Base-by-base conservation (phyloP, 2,888 invertebrate species). In the Agriopis aurantiaria region DNA sequence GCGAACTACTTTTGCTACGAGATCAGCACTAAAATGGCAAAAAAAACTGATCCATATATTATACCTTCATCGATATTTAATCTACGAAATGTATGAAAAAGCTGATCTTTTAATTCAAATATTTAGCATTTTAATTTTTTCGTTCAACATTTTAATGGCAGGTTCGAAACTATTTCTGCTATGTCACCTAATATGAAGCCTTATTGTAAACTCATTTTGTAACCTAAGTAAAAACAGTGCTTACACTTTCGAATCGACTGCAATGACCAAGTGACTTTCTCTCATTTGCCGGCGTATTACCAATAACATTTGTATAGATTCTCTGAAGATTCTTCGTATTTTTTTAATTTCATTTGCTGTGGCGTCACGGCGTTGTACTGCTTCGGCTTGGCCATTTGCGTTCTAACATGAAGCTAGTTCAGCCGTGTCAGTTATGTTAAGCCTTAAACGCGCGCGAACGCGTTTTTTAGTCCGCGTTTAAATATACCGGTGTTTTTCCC, bases 211-310 rank as follows among this genome's bases (percentile, higher is more conserved):
- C 12, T 57, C 69, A 71, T 69, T 65, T 76, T 40, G 55, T 69
- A 68, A 63, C 65, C 72, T 62, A 62, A 62, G 62, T 52, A 62
- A 68, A 77, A 78, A 82, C 79, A 81, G 82, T 83, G 88, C 92
- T 91, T 90, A 81, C 89, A 89, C 92, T 92, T 92, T 92, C 92
- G 84, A 90, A 87, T 85, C 78, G 79, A 83, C 84, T 86, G 43
- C 87, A 86, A 85, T 85, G 82, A 83, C 81, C 85, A 82, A 81
- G 76, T 82, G 78, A 78, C 81, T 89, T 91, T 92, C 91, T 91
- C 91, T 87, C 58, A 53, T 62, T 41, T 60, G 41, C 51, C 55
- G 49, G 88, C 73, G 67, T 57, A 66, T 70, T 80, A 78, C 75
- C 74, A 77, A 76, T 74, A 74, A 71, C 75, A 75, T 81, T 82